Percentiles rank a stretch among this genome's conserved stretches.
phyloP scores from a whole-genome alignment of 1,140 invertebrate species.

The Cryptotermes secundus region DNA sequence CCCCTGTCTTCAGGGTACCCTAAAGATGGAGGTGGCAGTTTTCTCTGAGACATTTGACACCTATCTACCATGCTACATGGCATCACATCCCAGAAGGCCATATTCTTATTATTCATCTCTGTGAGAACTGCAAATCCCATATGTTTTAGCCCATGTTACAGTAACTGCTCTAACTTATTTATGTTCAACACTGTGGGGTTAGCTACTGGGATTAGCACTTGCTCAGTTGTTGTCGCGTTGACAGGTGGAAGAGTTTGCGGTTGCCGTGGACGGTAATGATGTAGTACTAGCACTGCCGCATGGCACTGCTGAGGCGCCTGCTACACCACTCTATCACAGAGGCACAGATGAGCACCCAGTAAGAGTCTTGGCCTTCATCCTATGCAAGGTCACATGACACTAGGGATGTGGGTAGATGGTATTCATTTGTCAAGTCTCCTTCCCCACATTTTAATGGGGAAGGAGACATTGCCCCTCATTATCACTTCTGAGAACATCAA shows the following conservation, averaged over 20 bases:
- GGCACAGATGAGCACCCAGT: conserved; percentile 13
- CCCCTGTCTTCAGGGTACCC: too few species aligned
- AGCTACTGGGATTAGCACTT: not conserved
- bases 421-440: not conserved
- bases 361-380: not conserved
- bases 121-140: too few species aligned
- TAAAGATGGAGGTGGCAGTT: too few species aligned
- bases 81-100: too few species aligned
- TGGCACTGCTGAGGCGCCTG: not conserved
- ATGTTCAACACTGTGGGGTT: not conserved
- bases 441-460: too few species aligned
- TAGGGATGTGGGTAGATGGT: not conserved
- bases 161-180: too few species aligned
- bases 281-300: conserved; percentile 5
- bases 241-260: not conserved
- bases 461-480: too few species aligned
- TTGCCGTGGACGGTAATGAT: not conserved
- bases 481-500: too few species aligned
- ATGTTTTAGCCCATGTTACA: too few species aligned
- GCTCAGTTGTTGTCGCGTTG: conserved; percentile 14
- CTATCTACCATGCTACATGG: too few species aligned
- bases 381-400: not conserved
- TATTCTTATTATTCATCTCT: too few species aligned
- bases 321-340: conserved; percentile 7
- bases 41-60: too few species aligned